These are phyloP conservation scores for Aethes cnicana DNA, from an alignment of 2,888 invertebrate species.

Conservation along the genomic window DNA sequence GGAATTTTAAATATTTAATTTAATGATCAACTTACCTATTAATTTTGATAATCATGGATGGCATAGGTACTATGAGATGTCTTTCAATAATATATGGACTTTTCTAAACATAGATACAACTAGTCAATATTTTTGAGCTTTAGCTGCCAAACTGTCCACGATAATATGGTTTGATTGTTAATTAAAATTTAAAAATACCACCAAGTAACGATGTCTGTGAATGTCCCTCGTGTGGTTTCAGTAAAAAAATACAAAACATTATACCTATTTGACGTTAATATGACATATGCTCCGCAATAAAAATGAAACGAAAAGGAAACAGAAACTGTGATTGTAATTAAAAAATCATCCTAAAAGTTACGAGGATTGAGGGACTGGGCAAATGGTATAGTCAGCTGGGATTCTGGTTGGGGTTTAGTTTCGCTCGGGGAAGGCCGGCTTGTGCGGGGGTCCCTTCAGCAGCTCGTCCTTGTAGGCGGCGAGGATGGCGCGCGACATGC, in stretches of 20 bases:
- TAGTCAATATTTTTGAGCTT: constrained; percentile 19
- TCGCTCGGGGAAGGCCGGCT: constrained; percentile 57
- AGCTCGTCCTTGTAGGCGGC: constrained; percentile 78
- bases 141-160: not conserved
- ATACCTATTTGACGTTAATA: too few species aligned
- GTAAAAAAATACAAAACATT: too few species aligned
- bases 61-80: not conserved
- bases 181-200: too few species aligned
- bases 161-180: too few species aligned
- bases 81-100: not conserved
- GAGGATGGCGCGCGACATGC: constrained; percentile 71
- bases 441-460: constrained; percentile 67
- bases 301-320: too few species aligned
- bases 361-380: not conserved
- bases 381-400: constrained; percentile 8
- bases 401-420: constrained; percentile 47
- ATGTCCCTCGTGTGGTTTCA: too few species aligned
- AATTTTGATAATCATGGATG: not conserved
- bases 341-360: too few species aligned
- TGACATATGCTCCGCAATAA: too few species aligned
- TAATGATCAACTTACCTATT: not conserved
- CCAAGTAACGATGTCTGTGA: too few species aligned
- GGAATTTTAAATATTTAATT: too few species aligned
- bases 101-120: constrained; percentile 7
- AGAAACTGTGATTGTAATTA: too few species aligned